A percentile compares a stretch with the other conserved stretches of the same genome.
phyloP scores from a whole-genome alignment of 1,140 invertebrate species.

The Ectropis grisescens region DNA sequence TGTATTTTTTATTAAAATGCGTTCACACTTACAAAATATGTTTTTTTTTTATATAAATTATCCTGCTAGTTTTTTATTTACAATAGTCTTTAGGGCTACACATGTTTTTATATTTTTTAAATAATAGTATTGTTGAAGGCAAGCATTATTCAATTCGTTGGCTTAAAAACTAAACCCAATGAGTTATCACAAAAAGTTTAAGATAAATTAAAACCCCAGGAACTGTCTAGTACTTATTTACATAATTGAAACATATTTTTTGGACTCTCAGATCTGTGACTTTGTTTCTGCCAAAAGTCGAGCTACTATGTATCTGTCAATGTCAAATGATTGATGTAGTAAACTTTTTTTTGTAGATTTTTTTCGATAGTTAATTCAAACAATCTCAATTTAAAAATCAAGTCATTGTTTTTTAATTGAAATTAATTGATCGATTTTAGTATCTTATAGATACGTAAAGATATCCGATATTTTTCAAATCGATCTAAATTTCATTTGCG shows the following conservation, averaged over 20 bases:
- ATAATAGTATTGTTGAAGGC: constrained; percentile 43
- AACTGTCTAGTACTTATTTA: constrained; percentile 54
- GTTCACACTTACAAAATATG: constrained; percentile 46
- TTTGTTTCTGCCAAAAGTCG: no score
- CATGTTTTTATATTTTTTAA: constrained; percentile 25
- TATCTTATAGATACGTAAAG: no score
- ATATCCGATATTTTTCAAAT: no score
- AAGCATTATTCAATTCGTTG: constrained; percentile 38
- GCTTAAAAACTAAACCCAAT: constrained; percentile 8
- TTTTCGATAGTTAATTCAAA: no score
- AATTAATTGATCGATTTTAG: no score
- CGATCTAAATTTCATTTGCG: no score
- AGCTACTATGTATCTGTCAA: no score
- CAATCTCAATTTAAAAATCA: no score
- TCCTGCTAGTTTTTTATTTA: constrained; percentile 48
- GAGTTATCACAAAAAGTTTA: constrained; percentile 27
- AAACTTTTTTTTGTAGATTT: no score
- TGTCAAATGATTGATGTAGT: no score
- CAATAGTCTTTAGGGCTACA: constrained; percentile 55
- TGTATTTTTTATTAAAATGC: constrained; percentile 42
- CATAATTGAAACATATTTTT: constrained; percentile 13
- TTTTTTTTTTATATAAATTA: constrained; percentile 46
- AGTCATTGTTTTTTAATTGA: no score
- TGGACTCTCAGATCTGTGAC: constrained; percentile 9
- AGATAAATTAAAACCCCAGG: constrained; percentile 32